phyloP scores from a whole-genome alignment of 1,140 invertebrate genomes.

The Manduca sexta region DNA sequence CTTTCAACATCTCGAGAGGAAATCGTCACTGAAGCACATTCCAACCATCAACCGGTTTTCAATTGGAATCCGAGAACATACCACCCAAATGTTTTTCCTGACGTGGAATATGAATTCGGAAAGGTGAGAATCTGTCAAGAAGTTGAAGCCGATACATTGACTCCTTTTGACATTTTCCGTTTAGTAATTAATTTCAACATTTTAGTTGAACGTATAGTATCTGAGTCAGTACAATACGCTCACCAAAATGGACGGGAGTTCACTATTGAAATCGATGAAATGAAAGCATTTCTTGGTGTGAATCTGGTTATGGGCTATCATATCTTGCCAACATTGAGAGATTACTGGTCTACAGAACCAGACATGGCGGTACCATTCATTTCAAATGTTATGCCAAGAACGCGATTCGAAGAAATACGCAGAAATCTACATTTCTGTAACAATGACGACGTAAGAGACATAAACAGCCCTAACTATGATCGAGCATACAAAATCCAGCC shows the following conservation, averaged over 20 bases:
- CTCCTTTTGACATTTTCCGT: too few species aligned
- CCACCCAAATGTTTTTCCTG: too few species aligned
- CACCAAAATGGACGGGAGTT: conserved; percentile 3
- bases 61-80: too few species aligned
- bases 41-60: too few species aligned
- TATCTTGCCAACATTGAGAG: conserved; percentile 16
- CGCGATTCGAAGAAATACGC: conserved; percentile 15
- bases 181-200: too few species aligned
- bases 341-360: conserved; percentile 25
- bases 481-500: conserved; percentile 30
- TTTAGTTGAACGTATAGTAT: not conserved
- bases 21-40: not conserved
- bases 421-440: conserved; percentile 4
- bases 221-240: not conserved
- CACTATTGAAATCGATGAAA: conserved; percentile 9
- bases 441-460: not conserved
- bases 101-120: too few species aligned
- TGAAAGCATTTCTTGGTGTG: conserved; percentile 24
- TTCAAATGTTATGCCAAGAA: conserved; percentile 22
- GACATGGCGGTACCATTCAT: conserved; percentile 24
- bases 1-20: not conserved
- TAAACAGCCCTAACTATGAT: conserved; percentile 1
- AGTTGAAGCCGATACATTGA: too few species aligned
- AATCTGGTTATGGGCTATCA: conserved; percentile 22
- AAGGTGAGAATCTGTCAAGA: too few species aligned